These are phyloP conservation scores for Perca fluviatilis DNA, from an alignment of 2,113 vertebrate species.

Conservation along the genomic window DNA sequence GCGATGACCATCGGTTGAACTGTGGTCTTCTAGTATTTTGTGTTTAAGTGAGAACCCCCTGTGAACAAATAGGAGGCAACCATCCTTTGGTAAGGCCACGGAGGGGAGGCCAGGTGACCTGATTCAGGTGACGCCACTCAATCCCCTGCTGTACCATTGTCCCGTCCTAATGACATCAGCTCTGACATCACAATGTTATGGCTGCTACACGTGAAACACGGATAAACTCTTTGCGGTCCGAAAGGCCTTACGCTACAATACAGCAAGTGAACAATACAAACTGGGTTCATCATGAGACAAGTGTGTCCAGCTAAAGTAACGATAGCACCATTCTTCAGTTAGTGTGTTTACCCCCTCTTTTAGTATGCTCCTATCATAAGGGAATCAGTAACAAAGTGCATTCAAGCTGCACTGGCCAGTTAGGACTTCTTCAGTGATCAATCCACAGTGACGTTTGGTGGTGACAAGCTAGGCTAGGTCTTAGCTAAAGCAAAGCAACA, in stretches of 20 bases:
- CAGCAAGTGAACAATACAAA: conserved; percentile 69
- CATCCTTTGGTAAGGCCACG: conserved; percentile 77
- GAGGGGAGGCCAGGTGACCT: conserved; percentile 60
- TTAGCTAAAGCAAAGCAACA: conserved; percentile 52
- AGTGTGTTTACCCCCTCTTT: conserved; percentile 45
- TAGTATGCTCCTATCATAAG: conserved; percentile 35
- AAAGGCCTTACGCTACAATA: conserved; percentile 69
- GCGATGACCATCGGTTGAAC: conserved; percentile 1
- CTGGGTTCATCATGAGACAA: conserved; percentile 53
- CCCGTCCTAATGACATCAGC: conserved; percentile 70
- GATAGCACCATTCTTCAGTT: conserved; percentile 82
- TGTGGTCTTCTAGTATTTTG: conserved; percentile 1
- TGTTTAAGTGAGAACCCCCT: conserved; percentile 45
- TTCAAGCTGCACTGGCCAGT: conserved; percentile 76
- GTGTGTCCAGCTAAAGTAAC: conserved; percentile 57
- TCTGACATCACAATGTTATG: conserved; percentile 80
- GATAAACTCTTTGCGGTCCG: conserved; percentile 41
- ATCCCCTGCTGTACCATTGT: conserved; percentile 39
- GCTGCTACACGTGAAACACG: conserved; percentile 76
- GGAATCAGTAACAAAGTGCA: conserved; percentile 77
- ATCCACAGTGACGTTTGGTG: conserved; percentile 66
- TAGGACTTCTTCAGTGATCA: conserved; percentile 64
- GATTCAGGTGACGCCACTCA: conserved; percentile 64
- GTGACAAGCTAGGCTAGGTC: conserved; percentile 14
- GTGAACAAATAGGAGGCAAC: conserved; percentile 11